These are phyloP conservation scores for Ranitomeya variabilis DNA, from an alignment of 2,113 vertebrate genomes.

Conservation along the genomic window DNA sequence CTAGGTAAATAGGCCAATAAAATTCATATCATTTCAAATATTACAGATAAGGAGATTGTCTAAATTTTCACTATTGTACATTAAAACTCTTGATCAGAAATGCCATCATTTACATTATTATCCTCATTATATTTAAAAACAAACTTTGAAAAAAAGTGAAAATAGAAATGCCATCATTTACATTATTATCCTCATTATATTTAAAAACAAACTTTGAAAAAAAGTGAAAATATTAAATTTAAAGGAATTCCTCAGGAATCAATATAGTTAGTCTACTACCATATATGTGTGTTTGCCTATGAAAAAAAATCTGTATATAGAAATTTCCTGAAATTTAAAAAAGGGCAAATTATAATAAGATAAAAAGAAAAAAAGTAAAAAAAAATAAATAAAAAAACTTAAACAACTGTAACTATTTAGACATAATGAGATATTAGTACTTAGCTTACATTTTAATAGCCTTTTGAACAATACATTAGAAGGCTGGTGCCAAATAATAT, in stretches of 20 bases:
- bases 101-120: background rate
- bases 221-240: background rate
- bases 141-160: background rate
- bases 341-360: constrained; percentile 61
- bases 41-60: background rate
- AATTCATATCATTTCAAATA: background rate
- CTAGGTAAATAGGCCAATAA: background rate
- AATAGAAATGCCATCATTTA: background rate
- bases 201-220: background rate
- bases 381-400: background rate
- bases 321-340: constrained; percentile 71
- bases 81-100: constrained; percentile 4
- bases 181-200: background rate
- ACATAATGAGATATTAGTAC: constrained; percentile 65
- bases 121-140: background rate
- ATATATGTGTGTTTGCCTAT: constrained; percentile 66
- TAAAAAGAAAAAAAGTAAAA: constrained; percentile 41
- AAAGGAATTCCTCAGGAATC: constrained; percentile 51
- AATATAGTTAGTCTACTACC: constrained; percentile 21
- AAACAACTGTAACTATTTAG: constrained; percentile 9
- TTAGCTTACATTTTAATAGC: constrained; percentile 73
- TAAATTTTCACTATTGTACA: background rate
- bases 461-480: background rate
- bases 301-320: constrained; percentile 73
- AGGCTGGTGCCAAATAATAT: background rate